phyloP scores from a whole-genome alignment of 92 coral and sea anemone genomes.

The Porites evermanni region DNA sequence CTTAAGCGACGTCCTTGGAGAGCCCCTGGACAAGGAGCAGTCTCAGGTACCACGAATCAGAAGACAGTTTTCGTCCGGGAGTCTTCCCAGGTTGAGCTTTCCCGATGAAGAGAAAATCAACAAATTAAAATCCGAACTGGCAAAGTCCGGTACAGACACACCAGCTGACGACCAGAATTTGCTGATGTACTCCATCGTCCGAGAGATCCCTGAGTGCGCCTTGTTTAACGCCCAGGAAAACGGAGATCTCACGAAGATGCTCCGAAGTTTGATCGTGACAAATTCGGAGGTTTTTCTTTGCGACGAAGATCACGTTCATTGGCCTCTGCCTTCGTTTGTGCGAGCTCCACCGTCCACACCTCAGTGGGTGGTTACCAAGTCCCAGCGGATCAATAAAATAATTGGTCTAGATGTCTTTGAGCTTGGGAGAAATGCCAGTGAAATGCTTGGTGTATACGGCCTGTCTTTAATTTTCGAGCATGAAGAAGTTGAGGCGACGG shows the following conservation, averaged over 20 bases:
- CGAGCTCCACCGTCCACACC: slow-evolving; percentile 96
- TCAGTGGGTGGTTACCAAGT: slow-evolving; percentile 97
- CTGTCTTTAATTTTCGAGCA: slow-evolving; percentile 84
- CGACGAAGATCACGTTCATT: slow-evolving; percentile 98
- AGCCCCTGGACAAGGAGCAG: slow-evolving; percentile 66
- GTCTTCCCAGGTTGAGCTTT: slow-evolving; percentile 68
- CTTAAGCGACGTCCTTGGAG: slow-evolving; percentile 75
- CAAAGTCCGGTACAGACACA: slow-evolving; percentile 39
- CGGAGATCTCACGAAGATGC: slow-evolving; percentile 82
- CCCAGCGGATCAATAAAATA: slow-evolving; percentile 77
- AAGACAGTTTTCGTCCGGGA: slow-evolving; percentile 54
- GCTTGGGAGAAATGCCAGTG: slow-evolving; percentile 60
- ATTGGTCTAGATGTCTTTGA: slow-evolving; percentile 93
- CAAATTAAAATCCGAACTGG: slow-evolving; percentile 71
- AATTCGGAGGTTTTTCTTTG: slow-evolving; percentile 87
- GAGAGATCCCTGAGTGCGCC: slow-evolving; percentile 77
- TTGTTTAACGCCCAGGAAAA: slow-evolving; percentile 56
- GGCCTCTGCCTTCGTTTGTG: slow-evolving; percentile 97
- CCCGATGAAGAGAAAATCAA: slow-evolving; percentile 80
- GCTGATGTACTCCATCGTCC: slow-evolving; percentile 90
- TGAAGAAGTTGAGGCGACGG: slow-evolving; percentile 51
- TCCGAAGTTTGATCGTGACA: slow-evolving; percentile 89
- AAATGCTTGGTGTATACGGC: slow-evolving; percentile 84
- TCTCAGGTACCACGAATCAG: slow-evolving; percentile 65
- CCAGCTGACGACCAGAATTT: slow-evolving; percentile 67